Evolutionary conservation across 2,888 invertebrate species (phyloP).

Genomic region (Suillia variegata): DNA sequence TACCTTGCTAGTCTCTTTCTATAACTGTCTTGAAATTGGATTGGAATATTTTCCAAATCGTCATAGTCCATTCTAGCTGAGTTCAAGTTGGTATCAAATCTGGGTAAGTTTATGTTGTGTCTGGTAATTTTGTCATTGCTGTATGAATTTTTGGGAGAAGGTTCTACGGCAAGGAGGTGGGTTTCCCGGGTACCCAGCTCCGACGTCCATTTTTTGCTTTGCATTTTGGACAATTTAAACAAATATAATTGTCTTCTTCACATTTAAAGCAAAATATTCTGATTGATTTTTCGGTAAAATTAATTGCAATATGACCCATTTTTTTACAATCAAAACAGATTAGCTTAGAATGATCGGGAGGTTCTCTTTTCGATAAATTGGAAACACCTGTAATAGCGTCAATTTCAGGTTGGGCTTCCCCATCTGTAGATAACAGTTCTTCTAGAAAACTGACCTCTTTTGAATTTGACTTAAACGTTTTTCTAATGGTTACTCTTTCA

Average conservation of each 20-base stretch:
- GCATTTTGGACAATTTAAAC: constrained; percentile 10
- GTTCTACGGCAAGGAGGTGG: constrained; percentile 3
- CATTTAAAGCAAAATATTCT: constrained; percentile 16
- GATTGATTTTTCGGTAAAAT: constrained; percentile 7
- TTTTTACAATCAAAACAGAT: neutral
- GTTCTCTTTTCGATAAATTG: too few relatives aligned
- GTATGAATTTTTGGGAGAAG: neutral
- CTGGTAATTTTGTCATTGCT: too few relatives aligned
- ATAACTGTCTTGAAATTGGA: constrained; percentile 2
- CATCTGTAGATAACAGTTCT: too few relatives aligned
- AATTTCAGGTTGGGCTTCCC: too few relatives aligned
- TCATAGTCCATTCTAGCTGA: neutral
- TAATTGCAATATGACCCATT: constrained; percentile 8
- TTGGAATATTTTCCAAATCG: neutral
- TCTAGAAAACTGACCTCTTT: too few relatives aligned
- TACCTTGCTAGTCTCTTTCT: neutral
- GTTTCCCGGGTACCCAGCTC: constrained; percentile 9
- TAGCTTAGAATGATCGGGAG: too few relatives aligned
- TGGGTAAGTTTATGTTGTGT: too few relatives aligned
- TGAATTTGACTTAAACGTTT: too few relatives aligned
- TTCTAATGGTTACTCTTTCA: too few relatives aligned
- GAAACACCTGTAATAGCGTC: too few relatives aligned
- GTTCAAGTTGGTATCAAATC: neutral
- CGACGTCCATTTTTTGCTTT: constrained; percentile 6
- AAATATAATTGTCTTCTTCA: constrained; percentile 8